Percentiles rank a stretch among this genome's conserved stretches.
Evolutionary conservation across 2,888 invertebrate species (phyloP).

Genomic region (Caenorhabditis sinica): DNA sequence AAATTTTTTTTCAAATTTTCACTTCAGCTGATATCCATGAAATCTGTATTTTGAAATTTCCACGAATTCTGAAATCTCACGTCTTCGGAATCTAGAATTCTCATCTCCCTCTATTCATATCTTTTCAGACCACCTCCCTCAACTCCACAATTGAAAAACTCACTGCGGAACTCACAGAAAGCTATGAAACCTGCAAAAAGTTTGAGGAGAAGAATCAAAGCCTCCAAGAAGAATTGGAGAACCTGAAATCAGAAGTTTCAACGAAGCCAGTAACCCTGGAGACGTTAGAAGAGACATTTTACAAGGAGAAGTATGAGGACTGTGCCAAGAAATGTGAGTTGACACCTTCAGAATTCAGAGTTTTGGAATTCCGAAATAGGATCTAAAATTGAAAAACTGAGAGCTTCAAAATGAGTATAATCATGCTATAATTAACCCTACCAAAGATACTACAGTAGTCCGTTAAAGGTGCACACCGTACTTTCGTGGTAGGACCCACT

Average conservation of each 20-base stretch:
- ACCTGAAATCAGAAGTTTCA: conserved; percentile 27
- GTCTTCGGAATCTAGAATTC: background rate
- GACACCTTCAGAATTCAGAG: background rate
- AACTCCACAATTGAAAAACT: conserved; percentile 25
- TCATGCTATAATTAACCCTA: background rate
- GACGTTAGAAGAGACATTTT: conserved; percentile 43
- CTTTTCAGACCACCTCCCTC: conserved; percentile 27
- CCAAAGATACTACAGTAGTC: background rate
- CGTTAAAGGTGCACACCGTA: no score
- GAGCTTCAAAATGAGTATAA: conserved; percentile 28
- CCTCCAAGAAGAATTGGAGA: conserved; percentile 25
- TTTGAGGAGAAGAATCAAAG: conserved; percentile 32
- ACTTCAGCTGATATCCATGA: no score
- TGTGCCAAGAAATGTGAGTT: conserved; percentile 39
- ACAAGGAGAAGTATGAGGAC: conserved; percentile 53
- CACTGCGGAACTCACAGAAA: conserved; percentile 19
- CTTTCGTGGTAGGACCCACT: background rate
- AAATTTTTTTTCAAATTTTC: no score
- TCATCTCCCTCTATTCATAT: background rate
- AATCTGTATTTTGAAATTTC: no score
- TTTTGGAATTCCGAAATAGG: background rate
- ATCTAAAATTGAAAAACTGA: background rate
- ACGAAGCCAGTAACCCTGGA: conserved; percentile 43
- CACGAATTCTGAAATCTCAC: background rate
- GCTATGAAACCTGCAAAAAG: conserved; percentile 15